Evolutionary conservation across 2,888 invertebrate species (phyloP), one percentile per base, ranked within the genome.

Genomic region (Entomobrya multifasciata): DNA sequence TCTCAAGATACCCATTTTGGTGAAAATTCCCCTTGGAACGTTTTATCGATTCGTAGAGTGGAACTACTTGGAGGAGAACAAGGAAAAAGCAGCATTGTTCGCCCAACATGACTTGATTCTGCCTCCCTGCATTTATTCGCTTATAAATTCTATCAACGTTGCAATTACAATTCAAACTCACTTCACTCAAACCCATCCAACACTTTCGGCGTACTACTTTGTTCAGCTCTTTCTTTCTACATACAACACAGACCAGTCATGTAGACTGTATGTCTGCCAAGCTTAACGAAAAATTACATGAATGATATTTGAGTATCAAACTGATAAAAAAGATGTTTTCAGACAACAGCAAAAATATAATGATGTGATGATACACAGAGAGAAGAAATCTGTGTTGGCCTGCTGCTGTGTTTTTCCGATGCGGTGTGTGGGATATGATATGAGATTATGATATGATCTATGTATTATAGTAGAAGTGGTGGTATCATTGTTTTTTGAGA

Each of bases 1-100:
- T 86, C 86, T 86, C 86, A 81, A 70, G 86, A 49, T 52, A 81
- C 81, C 81, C 81, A 81, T 86, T 86, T 80, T 81, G 49, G 86
- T 82, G 77, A 77, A 82, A 81, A 86, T 81, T 86, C 86, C 81
- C 86, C 47, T 44, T 41, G 86, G 86, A 86, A 76, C 86, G 77
- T 81, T 86, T 84, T 86, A 86, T 86, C 86, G 86, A 86, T 86
- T 86, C 77, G 5, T 36, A 8, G 36, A n/a, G n/a, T n/a, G n/a
- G n/a, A n/a, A n/a, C n/a, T n/a, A n/a, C n/a, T n/a, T n/a, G n/a
- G 44, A 70, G 70, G 70, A 55, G 78, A 67, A 80, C n/a, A 49
- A 62, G 74, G 83, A 83, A 76, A 67, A 76, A 52, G n/a, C 65
- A 82, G 65, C n/a, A n/a, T n/a, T n/a, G n/a, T n/a, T n/a, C n/a